Percentiles rank a stretch among this genome's conserved stretches.
These are phyloP conservation scores for Macquaria ambigua DNA, from an alignment of 2,113 vertebrate genomes.

Conservation along the genomic window DNA sequence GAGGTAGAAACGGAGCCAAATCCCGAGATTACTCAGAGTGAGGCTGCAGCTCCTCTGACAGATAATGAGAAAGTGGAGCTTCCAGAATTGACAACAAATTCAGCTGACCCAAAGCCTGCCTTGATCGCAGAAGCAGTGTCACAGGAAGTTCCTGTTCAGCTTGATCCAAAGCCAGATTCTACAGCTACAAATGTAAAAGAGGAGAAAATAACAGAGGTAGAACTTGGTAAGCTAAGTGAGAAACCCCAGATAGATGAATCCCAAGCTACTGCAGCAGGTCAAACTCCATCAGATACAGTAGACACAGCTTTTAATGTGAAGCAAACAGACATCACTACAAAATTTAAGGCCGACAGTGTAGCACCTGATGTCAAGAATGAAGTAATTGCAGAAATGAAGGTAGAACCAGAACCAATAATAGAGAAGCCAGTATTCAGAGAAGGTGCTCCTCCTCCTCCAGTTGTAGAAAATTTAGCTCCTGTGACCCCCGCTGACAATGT, in stretches of 20 bases:
- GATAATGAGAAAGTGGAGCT: slow-evolving; percentile 53
- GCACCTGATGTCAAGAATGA: slow-evolving; percentile 8
- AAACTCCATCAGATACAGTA: slow-evolving; percentile 12
- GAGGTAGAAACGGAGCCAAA: slow-evolving; percentile 53
- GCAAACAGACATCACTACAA: not conserved
- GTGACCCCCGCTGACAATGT: slow-evolving; percentile 3
- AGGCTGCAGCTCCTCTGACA: slow-evolving; percentile 33
- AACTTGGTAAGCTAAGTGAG: slow-evolving; percentile 9
- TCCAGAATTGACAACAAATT: slow-evolving; percentile 55
- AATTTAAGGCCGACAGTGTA: slow-evolving; percentile 13
- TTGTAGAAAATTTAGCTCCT: slow-evolving; percentile 10
- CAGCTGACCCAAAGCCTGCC: slow-evolving; percentile 23
- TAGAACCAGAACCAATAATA: slow-evolving; percentile 33
- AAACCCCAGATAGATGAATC: slow-evolving; percentile 28
- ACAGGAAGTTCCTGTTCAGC: slow-evolving; percentile 28
- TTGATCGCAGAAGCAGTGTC: slow-evolving; percentile 16
- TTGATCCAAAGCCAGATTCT: slow-evolving; percentile 22
- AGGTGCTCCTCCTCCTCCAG: not conserved
- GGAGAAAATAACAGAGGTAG: slow-evolving; percentile 4
- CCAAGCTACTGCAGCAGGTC: not conserved
- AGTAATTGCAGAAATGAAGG: slow-evolving; percentile 10
- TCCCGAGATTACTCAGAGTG: slow-evolving; percentile 32
- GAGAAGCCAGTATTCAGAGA: not conserved
- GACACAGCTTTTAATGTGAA: slow-evolving; percentile 4
- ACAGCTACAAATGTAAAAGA: slow-evolving; percentile 38